Conservation (phyloP, 2,113 vertebrate species). For the Xenopus borealis region DNA sequence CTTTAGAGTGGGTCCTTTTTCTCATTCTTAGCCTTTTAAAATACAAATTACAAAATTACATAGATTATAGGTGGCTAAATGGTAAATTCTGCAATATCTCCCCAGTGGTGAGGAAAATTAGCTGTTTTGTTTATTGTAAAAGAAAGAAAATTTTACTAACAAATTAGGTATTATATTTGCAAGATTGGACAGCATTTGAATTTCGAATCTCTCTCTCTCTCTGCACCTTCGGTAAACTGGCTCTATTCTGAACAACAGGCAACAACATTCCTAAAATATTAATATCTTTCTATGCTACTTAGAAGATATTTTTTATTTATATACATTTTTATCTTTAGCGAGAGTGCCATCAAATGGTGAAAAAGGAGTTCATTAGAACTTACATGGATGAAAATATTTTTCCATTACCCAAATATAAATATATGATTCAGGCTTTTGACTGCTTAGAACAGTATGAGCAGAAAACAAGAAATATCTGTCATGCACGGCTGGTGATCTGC, state of each 20-base stretch:
- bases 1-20: constrained; percentile 34
- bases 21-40: constrained; percentile 24
- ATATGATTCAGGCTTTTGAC: neutral
- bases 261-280: neutral
- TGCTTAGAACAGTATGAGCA: neutral
- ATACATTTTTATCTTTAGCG: constrained; percentile 9
- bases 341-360: constrained; percentile 39
- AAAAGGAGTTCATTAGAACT: neutral
- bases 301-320: constrained; percentile 1
- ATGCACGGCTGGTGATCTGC: too few species aligned
- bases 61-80: constrained; percentile 28
- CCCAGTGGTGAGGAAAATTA: constrained; percentile 17
- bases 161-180: constrained; percentile 32
- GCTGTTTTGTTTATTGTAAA: constrained; percentile 20
- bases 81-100: constrained; percentile 7
- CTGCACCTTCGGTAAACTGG: constrained; percentile 12
- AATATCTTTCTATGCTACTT: neutral
- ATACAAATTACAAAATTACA: constrained; percentile 36
- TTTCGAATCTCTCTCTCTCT: constrained; percentile 23
- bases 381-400: neutral
- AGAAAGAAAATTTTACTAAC: constrained; percentile 30
- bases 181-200: constrained; percentile 32
- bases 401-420: constrained; percentile 2
- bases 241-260: neutral
- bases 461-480: neutral